Percentiles rank a stretch among this genome's conserved stretches.
Conservation (phyloP, 1,140 invertebrate genomes). For the Halotydeus destructor region DNA sequence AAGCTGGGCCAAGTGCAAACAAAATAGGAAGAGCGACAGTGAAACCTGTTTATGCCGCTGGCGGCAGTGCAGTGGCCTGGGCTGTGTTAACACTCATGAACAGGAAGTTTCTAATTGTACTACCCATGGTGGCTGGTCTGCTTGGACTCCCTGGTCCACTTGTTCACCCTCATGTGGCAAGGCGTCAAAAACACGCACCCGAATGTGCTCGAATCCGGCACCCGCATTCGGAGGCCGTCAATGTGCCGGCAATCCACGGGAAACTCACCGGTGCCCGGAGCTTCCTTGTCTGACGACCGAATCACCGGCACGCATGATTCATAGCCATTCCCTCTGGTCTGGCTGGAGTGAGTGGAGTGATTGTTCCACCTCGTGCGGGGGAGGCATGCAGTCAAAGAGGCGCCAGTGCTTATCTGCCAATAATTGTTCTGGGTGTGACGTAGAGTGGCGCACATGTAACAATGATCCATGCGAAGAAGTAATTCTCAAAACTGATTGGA, state of each 20-base stretch:
- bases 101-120: constrained; percentile 30
- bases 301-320: constrained; percentile 20
- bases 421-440: constrained; percentile 41
- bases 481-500: constrained; percentile 44
- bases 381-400: constrained; percentile 23
- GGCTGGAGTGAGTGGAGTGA: constrained; percentile 25
- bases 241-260: constrained; percentile 27
- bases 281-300: constrained; percentile 33
- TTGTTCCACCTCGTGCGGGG: constrained; percentile 23
- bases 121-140: constrained; percentile 27
- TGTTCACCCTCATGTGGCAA: constrained; percentile 35
- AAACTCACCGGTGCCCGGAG: constrained; percentile 33
- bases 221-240: constrained; percentile 24
- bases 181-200: constrained; percentile 28
- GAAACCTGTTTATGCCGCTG: constrained; percentile 55
- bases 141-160: constrained; percentile 26
- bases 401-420: constrained; percentile 32
- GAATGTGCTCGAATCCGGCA: constrained; percentile 25
- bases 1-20: constrained; percentile 37
- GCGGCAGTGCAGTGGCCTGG: constrained; percentile 54
- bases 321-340: constrained; percentile 18
- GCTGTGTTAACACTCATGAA: constrained; percentile 24
- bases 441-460: constrained; percentile 42
- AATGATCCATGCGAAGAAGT: constrained; percentile 40
- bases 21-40: constrained; percentile 18